Conservation (phyloP, 30 jellyfish, hydroid and myxozoan genomes). For the Aurelia aurita region DNA sequence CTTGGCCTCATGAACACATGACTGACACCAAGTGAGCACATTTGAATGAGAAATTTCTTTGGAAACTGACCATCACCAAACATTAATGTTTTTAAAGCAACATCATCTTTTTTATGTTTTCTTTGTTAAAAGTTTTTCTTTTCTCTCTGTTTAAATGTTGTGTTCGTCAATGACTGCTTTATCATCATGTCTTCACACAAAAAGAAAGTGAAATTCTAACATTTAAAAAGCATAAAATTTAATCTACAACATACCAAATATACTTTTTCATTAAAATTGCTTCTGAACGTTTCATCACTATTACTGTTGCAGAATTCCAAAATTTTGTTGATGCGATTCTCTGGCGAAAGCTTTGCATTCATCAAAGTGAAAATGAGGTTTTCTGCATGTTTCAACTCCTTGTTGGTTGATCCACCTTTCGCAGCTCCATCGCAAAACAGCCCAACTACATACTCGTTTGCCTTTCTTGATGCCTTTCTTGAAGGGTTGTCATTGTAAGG, state of each 20-base stretch:
- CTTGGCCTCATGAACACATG: too few species aligned
- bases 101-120: too few species aligned
- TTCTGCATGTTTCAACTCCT: constrained; percentile 63
- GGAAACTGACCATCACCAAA: too few species aligned
- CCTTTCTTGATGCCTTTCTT: not conserved
- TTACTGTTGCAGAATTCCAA: constrained; percentile 30
- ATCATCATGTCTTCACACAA: too few species aligned
- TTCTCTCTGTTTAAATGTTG: too few species aligned
- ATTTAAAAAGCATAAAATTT: too few species aligned
- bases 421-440: not conserved
- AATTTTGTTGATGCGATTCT: constrained; percentile 1
- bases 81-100: too few species aligned
- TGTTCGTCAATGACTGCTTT: too few species aligned
- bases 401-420: not conserved
- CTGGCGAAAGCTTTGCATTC: constrained; percentile 15
- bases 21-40: too few species aligned
- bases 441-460: not conserved
- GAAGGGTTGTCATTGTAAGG: not conserved
- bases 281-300: constrained; percentile 22
- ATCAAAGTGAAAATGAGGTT: constrained; percentile 19
- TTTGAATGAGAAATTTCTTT: too few species aligned
- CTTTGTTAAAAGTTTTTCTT: too few species aligned
- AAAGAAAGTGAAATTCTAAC: too few species aligned
- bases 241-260: constrained; percentile 67
- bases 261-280: constrained; percentile 22